Conservation (phyloP, 1,140 invertebrate species). For the Solenopsis fugax region DNA sequence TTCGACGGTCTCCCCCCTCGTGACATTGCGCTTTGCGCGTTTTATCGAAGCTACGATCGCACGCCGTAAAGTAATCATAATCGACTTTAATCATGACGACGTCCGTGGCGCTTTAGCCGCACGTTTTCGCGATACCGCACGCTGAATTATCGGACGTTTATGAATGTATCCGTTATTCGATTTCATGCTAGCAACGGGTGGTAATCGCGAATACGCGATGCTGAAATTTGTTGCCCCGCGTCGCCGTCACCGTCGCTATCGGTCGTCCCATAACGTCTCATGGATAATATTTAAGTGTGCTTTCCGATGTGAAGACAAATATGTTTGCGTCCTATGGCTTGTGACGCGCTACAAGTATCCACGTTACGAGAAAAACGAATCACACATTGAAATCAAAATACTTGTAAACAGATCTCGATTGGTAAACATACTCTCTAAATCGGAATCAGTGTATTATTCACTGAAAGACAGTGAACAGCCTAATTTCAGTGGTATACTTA, state of each 20-base stretch:
- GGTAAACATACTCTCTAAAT: not conserved
- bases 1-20: not conserved
- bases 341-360: not conserved
- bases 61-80: slow-evolving; percentile 55
- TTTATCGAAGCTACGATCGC: slow-evolving; percentile 36
- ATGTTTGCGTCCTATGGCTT: not conserved
- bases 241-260: slow-evolving; percentile 56
- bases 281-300: slow-evolving; percentile 1
- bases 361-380: not conserved
- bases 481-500: too few species aligned
- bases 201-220: slow-evolving; percentile 63
- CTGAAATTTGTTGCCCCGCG: slow-evolving; percentile 57
- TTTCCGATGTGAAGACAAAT: slow-evolving; percentile 33
- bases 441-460: too few species aligned
- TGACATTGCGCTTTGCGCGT: not conserved
- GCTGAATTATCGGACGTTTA: slow-evolving; percentile 75
- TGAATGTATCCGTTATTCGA: slow-evolving; percentile 72
- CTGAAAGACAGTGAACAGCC: too few species aligned
- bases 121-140: slow-evolving; percentile 39
- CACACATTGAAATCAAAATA: not conserved
- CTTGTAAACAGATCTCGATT: not conserved
- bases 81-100: slow-evolving; percentile 72
- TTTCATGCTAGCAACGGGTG: slow-evolving; percentile 64
- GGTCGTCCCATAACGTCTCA: slow-evolving; percentile 48
- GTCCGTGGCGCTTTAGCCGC: slow-evolving; percentile 44